These are phyloP conservation scores for Thalassophryne amazonica DNA, from an alignment of 2,797 vertebrate genomes.

Conservation along the genomic window DNA sequence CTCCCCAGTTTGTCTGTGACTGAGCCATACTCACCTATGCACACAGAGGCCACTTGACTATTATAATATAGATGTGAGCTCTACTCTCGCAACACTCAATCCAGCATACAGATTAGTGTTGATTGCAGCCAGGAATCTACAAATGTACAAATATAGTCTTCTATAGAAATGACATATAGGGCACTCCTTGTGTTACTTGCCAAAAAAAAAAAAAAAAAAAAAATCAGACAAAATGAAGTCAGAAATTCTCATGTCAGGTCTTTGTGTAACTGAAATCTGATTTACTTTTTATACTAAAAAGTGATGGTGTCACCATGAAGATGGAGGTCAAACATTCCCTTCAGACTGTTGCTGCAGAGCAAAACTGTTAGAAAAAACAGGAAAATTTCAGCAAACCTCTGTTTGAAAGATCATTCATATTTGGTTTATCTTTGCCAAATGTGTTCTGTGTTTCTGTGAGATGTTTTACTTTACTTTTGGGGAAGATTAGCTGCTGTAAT, in stretches of 20 bases:
- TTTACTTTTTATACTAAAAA: background rate
- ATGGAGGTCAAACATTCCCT: background rate
- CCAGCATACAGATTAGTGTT: too few relatives aligned
- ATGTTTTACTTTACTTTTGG: constrained; percentile 29
- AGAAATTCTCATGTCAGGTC: background rate
- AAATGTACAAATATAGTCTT: too few relatives aligned
- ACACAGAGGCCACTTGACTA: too few relatives aligned
- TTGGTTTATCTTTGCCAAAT: constrained; percentile 3
- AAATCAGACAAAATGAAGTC: background rate
- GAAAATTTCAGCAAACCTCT: constrained; percentile 1
- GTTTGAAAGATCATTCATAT: constrained; percentile 1
- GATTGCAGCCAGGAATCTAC: too few relatives aligned
- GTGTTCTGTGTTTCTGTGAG: background rate
- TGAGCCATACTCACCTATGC: too few relatives aligned
- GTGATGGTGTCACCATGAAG: background rate
- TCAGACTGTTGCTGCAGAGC: constrained; percentile 10
- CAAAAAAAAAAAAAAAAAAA: background rate
- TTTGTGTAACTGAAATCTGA: background rate
- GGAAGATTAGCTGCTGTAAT: constrained; percentile 39
- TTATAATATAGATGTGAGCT: too few relatives aligned
- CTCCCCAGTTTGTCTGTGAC: too few relatives aligned
- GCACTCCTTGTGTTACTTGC: background rate
- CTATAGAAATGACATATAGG: background rate
- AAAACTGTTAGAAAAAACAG: background rate
- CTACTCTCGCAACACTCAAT: too few relatives aligned